A percentile compares a stretch with the other conserved stretches of the same genome.
Conservation (phyloP, 1,140 invertebrate species). For the Plectus sambesii region DNA sequence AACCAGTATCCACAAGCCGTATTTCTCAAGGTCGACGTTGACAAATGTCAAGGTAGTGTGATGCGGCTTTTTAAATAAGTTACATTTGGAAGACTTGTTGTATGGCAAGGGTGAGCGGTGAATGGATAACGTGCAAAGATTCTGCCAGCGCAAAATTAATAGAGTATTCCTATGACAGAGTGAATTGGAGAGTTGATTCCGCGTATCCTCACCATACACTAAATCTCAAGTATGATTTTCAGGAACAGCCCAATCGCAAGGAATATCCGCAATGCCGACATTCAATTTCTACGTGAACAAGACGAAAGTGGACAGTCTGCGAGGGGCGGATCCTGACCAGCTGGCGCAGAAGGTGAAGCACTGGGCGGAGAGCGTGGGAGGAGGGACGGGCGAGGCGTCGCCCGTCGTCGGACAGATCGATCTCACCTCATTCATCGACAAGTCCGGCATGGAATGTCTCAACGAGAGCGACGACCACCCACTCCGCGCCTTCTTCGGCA, state of each 20-base stretch:
- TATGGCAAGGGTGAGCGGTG: too few relatives aligned
- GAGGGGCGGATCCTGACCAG: constrained; percentile 67
- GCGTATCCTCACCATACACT: too few relatives aligned
- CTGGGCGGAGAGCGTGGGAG: constrained; percentile 67
- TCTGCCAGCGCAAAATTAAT: too few relatives aligned
- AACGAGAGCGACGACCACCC: constrained; percentile 90
- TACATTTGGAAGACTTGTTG: too few relatives aligned
- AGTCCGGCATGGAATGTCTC: constrained; percentile 81
- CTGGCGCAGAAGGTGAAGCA: constrained; percentile 80
- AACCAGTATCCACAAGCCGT: constrained; percentile 71
- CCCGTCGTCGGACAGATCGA: constrained; percentile 78
- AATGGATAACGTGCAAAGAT: too few relatives aligned
- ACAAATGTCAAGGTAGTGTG: constrained; percentile 40
- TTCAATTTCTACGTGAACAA: too few relatives aligned
- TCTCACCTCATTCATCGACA: constrained; percentile 68
- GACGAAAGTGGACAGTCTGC: constrained; percentile 65
- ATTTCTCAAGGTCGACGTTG: constrained; percentile 64
- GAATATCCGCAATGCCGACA: too few relatives aligned
- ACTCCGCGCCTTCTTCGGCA: constrained; percentile 60
- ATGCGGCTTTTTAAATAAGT: too few relatives aligned
- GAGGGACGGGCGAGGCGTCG: constrained; percentile 72
- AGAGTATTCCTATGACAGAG: too few relatives aligned
- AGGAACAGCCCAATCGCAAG: too few relatives aligned
- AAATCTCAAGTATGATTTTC: too few relatives aligned
- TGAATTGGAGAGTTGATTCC: too few relatives aligned